Conservation (phyloP, 2,113 vertebrate genomes). For the Synodontis membranacea region DNA sequence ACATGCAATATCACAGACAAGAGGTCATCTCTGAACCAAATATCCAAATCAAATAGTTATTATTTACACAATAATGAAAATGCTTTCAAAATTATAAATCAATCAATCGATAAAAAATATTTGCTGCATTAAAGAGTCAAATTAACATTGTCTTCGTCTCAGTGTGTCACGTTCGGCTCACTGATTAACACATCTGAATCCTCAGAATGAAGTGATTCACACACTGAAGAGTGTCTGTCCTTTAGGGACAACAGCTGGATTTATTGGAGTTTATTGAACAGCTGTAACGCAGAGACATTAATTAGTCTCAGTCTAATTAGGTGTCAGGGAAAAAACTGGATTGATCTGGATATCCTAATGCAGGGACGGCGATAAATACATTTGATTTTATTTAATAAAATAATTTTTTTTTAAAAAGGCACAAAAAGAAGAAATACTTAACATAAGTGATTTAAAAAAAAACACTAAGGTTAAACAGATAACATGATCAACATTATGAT, state of each 20-base stretch:
- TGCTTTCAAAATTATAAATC: not conserved
- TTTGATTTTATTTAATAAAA: no score
- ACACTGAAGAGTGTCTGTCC: not conserved
- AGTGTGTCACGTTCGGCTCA: not conserved
- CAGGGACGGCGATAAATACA: not conserved
- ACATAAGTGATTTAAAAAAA: no score
- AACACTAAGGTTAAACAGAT: no score
- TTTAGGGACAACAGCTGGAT: constrained; percentile 23
- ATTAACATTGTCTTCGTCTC: not conserved
- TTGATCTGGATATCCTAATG: not conserved
- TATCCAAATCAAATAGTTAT: not conserved
- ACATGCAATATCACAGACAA: not conserved
- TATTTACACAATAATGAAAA: not conserved
- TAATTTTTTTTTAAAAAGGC: no score
- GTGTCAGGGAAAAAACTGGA: not conserved
- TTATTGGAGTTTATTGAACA: not conserved
- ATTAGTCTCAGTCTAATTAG: constrained; percentile 24
- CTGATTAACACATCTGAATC: not conserved
- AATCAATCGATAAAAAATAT: no score
- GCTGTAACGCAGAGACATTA: constrained; percentile 18
- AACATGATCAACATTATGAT: no score
- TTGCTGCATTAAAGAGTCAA: not conserved
- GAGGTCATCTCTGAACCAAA: not conserved
- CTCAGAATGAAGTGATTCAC: not conserved
- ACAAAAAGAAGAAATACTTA: not conserved